Evolutionary conservation across 2,888 invertebrate genomes (phyloP).

Genomic region (Chrysotoxum bicinctum): DNA sequence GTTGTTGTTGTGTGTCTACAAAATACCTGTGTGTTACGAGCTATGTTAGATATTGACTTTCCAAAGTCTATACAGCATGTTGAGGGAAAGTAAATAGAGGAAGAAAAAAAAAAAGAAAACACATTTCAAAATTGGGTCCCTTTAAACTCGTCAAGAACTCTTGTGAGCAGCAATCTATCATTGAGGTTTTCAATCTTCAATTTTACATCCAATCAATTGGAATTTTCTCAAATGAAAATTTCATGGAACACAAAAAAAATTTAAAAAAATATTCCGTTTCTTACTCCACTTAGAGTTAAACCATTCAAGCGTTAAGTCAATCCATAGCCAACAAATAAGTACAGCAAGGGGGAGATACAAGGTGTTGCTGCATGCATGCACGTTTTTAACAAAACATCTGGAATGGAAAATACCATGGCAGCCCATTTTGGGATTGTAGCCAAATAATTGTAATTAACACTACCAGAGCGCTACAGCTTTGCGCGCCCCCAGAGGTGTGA

Average conservation of each 20-base stretch:
- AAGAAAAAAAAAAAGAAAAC: background rate
- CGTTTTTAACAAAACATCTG: constrained; percentile 13
- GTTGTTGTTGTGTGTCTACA: background rate
- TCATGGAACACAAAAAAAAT: background rate
- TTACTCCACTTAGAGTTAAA: constrained; percentile 18
- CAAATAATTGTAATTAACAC: constrained; percentile 70
- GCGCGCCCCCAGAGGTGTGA: constrained; percentile 38
- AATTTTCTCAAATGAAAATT: constrained; percentile 14
- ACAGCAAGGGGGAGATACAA: background rate
- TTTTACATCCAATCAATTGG: constrained; percentile 23
- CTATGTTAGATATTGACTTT: constrained; percentile 2
- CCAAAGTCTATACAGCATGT: background rate
- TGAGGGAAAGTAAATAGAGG: constrained; percentile 10
- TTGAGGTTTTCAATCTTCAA: background rate
- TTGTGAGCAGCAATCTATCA: background rate
- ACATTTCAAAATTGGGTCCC: background rate
- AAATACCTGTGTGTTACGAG: constrained; percentile 10
- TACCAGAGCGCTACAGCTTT: constrained; percentile 11
- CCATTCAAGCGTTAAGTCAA: constrained; percentile 37
- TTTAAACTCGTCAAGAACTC: background rate
- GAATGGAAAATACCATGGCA: constrained; percentile 19
- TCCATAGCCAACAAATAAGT: background rate
- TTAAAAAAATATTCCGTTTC: background rate
- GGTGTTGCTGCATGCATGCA: constrained; percentile 16
- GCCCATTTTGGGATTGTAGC: constrained; percentile 49